phyloP scores from a whole-genome alignment of 1,140 invertebrate species.

The Frieseomelitta varia region DNA sequence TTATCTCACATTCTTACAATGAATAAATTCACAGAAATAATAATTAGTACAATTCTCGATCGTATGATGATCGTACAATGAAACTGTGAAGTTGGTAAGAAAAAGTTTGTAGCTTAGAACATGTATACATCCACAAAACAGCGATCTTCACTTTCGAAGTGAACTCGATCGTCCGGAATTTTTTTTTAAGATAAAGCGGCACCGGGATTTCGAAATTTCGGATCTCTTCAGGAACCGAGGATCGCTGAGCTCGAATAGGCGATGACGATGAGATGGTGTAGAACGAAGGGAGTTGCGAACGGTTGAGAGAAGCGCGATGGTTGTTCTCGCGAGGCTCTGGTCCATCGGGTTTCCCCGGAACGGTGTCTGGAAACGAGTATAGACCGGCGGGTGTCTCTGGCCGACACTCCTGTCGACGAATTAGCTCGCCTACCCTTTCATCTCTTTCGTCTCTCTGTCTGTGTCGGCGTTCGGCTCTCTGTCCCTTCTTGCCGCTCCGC shows the following conservation, averaged over 20 bases:
- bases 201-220: neutral
- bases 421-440: constrained; percentile 60
- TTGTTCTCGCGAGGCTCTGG: neutral
- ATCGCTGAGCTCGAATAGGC: neutral
- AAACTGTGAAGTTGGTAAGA: too few relatives aligned
- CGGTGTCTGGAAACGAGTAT: constrained; percentile 38
- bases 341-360: neutral
- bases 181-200: neutral
- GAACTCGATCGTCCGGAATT: neutral
- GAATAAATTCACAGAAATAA: too few relatives aligned
- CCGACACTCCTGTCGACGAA: constrained; percentile 46
- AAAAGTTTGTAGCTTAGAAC: too few relatives aligned
- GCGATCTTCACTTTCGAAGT: too few relatives aligned
- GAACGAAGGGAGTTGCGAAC: neutral
- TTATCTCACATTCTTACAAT: too few relatives aligned
- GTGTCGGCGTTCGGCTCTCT: neutral
- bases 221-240: neutral
- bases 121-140: too few relatives aligned
- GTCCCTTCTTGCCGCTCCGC: constrained; percentile 2
- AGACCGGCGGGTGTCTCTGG: constrained; percentile 38
- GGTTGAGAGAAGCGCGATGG: neutral
- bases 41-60: too few relatives aligned
- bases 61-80: too few relatives aligned
- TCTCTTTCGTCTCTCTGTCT: constrained; percentile 20
- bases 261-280: neutral